Evolutionary conservation across 2,113 vertebrate species (phyloP).

Genomic region (Rana temporaria): DNA sequence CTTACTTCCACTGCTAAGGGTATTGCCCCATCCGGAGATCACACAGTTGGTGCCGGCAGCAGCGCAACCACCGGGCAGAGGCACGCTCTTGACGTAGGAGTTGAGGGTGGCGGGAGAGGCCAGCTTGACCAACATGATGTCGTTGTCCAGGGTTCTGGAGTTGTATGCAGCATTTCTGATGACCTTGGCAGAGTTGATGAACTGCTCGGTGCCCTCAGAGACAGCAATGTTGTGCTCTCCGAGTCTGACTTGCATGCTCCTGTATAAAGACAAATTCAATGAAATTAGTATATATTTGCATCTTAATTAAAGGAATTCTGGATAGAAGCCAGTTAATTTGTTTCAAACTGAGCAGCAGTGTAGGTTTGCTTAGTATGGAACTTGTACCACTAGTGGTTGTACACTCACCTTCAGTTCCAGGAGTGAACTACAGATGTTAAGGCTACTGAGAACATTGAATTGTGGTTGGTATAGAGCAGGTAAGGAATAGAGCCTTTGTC

Average conservation of each 20-base stretch:
- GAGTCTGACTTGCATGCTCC: no score
- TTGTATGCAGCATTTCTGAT: constrained; percentile 69
- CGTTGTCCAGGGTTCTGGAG: constrained; percentile 72
- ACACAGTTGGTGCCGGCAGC: constrained; percentile 66
- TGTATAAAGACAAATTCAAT: no score
- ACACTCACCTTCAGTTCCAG: no score
- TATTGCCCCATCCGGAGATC: constrained; percentile 67
- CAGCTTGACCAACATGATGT: constrained; percentile 65
- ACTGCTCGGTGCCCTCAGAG: constrained; percentile 52
- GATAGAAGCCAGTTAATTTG: no score
- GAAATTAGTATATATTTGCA: background rate
- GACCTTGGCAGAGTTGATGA: constrained; percentile 67
- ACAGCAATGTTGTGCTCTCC: constrained; percentile 53
- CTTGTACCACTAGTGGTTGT: no score
- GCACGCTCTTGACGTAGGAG: background rate
- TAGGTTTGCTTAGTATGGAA: no score
- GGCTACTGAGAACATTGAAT: no score
- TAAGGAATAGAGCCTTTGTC: no score
- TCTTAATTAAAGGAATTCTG: no score
- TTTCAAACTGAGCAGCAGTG: no score
- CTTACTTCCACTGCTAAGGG: constrained; percentile 61
- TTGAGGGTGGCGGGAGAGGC: background rate
- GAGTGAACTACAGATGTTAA: no score
- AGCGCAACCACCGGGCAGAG: constrained; percentile 72
- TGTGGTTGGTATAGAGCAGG: no score